These are phyloP conservation scores for Mus musculus DNA, from an alignment of 2,113 vertebrate genomes.

Conservation along the genomic window GRCm39 chr6:110660001-110660500, in stretches of 20 bases:
- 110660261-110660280: not conserved
- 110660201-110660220: conserved; percentile 71
- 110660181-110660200: conserved; percentile 69
- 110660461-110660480: not conserved
- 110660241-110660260: conserved; percentile 24
- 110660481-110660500: conserved; percentile 35
- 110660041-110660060: conserved; percentile 38
- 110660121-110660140: conserved; percentile 57
- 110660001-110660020: conserved; percentile 22
- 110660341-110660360: not conserved
- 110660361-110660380: not conserved
- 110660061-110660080: conserved; percentile 74
- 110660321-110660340: not conserved
- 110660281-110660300: not conserved
- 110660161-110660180: conserved; percentile 74
- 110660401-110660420: not conserved
- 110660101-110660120: conserved; percentile 31
- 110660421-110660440: not conserved
- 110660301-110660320: not conserved
- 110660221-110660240: conserved; percentile 44
- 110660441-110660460: not conserved
- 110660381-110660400: not conserved
- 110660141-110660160: conserved; percentile 69
- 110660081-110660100: conserved; percentile 62
- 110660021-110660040: conserved; percentile 51